A percentile compares a stretch with the other conserved stretches of the same genome.
Evolutionary conservation across 1,140 invertebrate genomes (phyloP).

Genomic region (Halictus rubicundus): DNA sequence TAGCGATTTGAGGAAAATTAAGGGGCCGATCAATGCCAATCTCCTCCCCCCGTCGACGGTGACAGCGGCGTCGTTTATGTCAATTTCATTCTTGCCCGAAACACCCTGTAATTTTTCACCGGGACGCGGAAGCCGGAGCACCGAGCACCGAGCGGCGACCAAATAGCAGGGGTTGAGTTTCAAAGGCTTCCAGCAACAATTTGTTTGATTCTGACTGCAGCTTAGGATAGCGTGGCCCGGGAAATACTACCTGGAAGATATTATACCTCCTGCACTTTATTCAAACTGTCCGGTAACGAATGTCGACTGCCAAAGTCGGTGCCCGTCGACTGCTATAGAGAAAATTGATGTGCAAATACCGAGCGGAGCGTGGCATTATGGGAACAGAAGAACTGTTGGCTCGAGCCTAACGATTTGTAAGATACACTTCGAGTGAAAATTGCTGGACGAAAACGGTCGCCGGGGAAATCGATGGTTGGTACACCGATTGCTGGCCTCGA

Average conservation of each 20-base stretch:
- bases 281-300: not conserved
- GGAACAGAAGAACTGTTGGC: not conserved
- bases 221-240: not conserved
- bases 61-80: not conserved
- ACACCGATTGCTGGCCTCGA: no score
- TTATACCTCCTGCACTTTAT: not conserved
- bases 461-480: no score
- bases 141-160: not conserved
- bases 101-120: not conserved
- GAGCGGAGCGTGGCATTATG: not conserved
- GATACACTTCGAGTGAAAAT: no score
- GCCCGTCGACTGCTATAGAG: not conserved
- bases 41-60: not conserved
- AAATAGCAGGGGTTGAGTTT: not conserved
- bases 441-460: no score
- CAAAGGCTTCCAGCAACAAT: not conserved
- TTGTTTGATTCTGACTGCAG: not conserved
- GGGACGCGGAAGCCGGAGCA: not conserved
- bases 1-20: not conserved
- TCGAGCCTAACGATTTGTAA: not conserved
- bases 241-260: not conserved
- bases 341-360: not conserved
- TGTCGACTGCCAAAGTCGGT: not conserved
- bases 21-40: not conserved
- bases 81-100: not conserved